Evolutionary conservation across 2,113 vertebrate species (phyloP), one percentile per base, ranked within the genome.

Genomic region (Ardeotis arabs): DNA sequence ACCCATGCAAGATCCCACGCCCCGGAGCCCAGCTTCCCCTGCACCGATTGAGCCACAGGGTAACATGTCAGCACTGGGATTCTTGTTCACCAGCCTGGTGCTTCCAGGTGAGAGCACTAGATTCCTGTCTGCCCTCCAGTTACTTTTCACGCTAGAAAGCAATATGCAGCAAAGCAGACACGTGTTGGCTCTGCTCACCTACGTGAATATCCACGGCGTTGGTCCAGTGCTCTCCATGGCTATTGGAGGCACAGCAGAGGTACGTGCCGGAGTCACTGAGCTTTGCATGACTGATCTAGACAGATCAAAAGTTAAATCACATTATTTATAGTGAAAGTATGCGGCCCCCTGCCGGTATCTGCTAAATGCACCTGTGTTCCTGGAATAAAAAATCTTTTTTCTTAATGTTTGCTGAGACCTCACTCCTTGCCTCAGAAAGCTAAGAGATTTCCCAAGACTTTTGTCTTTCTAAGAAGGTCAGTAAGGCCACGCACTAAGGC

Each of bases 221-320:
- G 63, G 96, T 98, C 99, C 99, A 99, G 20, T 93, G 97, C 95
- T 99, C 99, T 7, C 98, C 96, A 0, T 94, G 90, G 20, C 91
- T 80, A 69, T 99, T 99, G 73, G 98, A 98, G 67, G 98, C 97
- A 21, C 98, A 98, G 93, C 99, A 99, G 63, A 99, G 97, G 88
- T 99, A 99, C 0, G 98, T 97, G 70, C 98, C 99, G 0, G 78
- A 86, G 64, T 97, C 95, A 17, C 81, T 93, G 60, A 50, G 53
- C 85, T 93, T 94, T 27, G 84, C 14, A 0, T 87, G 85, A 67
- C 27, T 12, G 49, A 97, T 96, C 97, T 97, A 92, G 84, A 84
- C 28, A 81, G 28, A 93, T 2, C 37, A 84, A 70, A 89, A 91
- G 37, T 87, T 58, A 89, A 90, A 89, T 39, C 31, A 47, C 37